Conservation (phyloP, 2,888 invertebrate genomes). For the Polietes domitor region DNA sequence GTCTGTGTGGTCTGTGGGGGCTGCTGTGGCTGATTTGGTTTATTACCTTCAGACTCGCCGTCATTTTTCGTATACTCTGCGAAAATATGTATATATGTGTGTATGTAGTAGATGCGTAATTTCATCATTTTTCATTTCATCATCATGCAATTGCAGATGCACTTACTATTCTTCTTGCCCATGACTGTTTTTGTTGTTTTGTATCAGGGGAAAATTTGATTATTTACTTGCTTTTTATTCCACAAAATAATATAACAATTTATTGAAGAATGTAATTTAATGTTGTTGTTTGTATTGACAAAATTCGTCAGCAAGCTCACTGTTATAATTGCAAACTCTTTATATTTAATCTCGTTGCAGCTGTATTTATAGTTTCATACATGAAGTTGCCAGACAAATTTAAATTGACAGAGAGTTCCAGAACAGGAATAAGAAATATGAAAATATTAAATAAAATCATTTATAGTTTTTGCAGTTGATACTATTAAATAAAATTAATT, state of each 20-base stretch:
- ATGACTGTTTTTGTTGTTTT: conserved; percentile 43
- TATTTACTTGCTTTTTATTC: neutral
- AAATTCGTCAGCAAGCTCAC: too few species aligned
- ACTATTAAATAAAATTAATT: too few species aligned
- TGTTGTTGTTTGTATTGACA: too few species aligned
- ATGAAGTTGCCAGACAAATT: too few species aligned
- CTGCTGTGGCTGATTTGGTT: conserved; percentile 5
- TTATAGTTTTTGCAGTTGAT: too few species aligned
- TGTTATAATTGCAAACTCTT: too few species aligned
- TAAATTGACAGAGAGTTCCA: neutral
- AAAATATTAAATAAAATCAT: neutral
- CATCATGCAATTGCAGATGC: neutral
- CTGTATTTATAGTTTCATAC: too few species aligned
- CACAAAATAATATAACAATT: too few species aligned
- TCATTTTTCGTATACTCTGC: neutral
- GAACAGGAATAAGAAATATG: neutral
- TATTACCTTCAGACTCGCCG: neutral
- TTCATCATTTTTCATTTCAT: neutral
- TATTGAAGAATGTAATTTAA: too few species aligned
- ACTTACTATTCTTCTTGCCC: conserved; percentile 67
- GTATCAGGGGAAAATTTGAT: too few species aligned
- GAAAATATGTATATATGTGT: neutral
- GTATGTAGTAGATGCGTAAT: neutral
- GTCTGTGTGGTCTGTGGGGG: neutral
- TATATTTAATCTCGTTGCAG: too few species aligned